Conservation (phyloP, 1,140 invertebrate species). For the Melanaphis sacchari region DNA sequence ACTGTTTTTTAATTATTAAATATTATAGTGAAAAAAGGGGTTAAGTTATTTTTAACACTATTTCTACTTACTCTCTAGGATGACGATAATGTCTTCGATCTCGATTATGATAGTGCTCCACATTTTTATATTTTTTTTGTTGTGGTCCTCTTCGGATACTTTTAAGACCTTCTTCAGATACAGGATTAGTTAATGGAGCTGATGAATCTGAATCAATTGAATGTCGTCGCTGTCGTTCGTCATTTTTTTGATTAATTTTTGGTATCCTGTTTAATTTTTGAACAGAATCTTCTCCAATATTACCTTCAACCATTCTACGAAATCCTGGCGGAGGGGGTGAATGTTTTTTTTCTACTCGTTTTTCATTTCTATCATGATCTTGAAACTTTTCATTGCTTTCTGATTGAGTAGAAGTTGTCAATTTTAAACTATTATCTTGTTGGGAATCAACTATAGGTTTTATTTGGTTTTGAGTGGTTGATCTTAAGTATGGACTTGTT, state of each 20-base stretch:
- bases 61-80: conserved; percentile 59
- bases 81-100: conserved; percentile 58
- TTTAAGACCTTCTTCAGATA: conserved; percentile 65
- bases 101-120: conserved; percentile 61
- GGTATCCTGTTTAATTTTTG: neutral
- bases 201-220: conserved; percentile 52
- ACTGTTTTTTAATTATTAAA: neutral
- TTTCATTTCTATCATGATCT: conserved; percentile 42
- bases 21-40: neutral
- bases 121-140: conserved; percentile 65
- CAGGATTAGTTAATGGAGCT: conserved; percentile 59
- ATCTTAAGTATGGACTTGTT: conserved; percentile 63
- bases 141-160: conserved; percentile 68
- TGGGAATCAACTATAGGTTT: conserved; percentile 63
- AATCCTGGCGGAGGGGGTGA: conserved; percentile 68
- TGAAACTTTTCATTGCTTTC: conserved; percentile 22
- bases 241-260: conserved; percentile 36
- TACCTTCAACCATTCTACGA: conserved; percentile 69
- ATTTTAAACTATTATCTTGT: conserved; percentile 31
- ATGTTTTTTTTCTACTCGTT: conserved; percentile 59
- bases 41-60: neutral
- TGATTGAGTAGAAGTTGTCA: conserved; percentile 26
- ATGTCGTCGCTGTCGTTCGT: conserved; percentile 31
- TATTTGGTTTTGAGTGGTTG: conserved; percentile 65
- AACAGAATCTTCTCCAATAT: conserved; percentile 62